These are phyloP conservation scores for Parnassius glacialis DNA, from an alignment of 2,888 invertebrate genomes.

Conservation along the genomic window DNA sequence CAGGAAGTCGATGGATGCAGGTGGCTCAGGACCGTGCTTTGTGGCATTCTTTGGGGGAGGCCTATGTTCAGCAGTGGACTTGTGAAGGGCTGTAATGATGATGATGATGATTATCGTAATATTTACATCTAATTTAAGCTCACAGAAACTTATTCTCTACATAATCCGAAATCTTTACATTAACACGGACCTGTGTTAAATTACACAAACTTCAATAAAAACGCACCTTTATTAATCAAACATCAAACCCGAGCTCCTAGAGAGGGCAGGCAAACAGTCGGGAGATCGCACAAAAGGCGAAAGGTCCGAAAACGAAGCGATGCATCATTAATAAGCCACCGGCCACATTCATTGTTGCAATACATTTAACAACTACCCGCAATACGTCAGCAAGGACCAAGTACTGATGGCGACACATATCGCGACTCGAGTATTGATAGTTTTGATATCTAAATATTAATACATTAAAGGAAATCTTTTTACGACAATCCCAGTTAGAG, in stretches of 20 bases:
- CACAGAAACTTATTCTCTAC: no score
- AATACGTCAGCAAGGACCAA: constrained; percentile 41
- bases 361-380: constrained; percentile 70
- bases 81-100: no score
- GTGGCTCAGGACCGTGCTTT: no score
- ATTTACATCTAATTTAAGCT: no score
- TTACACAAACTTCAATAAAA: constrained; percentile 19
- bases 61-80: no score
- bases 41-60: no score
- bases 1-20: no score
- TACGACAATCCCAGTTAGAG: no score
- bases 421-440: not conserved
- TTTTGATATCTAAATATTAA: no score
- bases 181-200: constrained; percentile 8
- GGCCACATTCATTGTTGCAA: constrained; percentile 74
- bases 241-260: constrained; percentile 33
- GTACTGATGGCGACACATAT: constrained; percentile 29
- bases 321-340: constrained; percentile 69
- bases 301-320: constrained; percentile 60
- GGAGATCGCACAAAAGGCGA: constrained; percentile 58
- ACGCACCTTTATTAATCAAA: constrained; percentile 33
- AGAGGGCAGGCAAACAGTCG: constrained; percentile 41
- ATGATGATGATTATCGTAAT: no score
- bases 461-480: no score
- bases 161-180: not conserved